Evolutionary conservation across 2,888 invertebrate genomes (phyloP).

Genomic region (Pyrrhia umbra): DNA sequence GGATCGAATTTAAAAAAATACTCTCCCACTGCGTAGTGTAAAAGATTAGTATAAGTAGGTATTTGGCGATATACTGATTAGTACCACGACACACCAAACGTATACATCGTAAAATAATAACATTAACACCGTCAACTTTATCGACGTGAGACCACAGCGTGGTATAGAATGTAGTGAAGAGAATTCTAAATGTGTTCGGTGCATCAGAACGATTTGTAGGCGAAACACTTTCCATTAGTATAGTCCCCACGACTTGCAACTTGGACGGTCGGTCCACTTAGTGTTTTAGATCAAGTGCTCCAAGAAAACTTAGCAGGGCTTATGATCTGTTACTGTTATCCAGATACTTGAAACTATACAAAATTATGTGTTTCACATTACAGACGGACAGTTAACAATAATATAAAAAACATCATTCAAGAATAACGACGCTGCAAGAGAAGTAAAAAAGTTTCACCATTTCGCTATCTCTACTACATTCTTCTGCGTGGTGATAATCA

Average conservation of each 20-base stretch:
- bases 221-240: not conserved
- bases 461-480: not conserved
- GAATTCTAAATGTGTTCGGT: not conserved
- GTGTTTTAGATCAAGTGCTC: no score
- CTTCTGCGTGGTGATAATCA: not conserved
- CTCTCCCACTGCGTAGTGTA: constrained; percentile 17
- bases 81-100: not conserved
- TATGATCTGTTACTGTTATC: no score
- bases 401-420: no score
- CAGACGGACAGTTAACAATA: no score
- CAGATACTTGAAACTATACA: no score
- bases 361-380: no score
- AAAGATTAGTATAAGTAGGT: constrained; percentile 2
- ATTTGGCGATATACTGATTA: constrained; percentile 30
- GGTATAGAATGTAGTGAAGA: not conserved
- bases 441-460: no score
- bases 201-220: not conserved
- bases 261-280: no score
- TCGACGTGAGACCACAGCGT: not conserved
- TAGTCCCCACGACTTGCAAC: no score
- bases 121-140: not conserved
- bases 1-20: constrained; percentile 25
- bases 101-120: no score
- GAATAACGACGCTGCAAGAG: no score
- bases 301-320: no score